These are phyloP conservation scores for Cheumatopsyche charites DNA, from an alignment of 1,140 invertebrate species.

Conservation along the genomic window DNA sequence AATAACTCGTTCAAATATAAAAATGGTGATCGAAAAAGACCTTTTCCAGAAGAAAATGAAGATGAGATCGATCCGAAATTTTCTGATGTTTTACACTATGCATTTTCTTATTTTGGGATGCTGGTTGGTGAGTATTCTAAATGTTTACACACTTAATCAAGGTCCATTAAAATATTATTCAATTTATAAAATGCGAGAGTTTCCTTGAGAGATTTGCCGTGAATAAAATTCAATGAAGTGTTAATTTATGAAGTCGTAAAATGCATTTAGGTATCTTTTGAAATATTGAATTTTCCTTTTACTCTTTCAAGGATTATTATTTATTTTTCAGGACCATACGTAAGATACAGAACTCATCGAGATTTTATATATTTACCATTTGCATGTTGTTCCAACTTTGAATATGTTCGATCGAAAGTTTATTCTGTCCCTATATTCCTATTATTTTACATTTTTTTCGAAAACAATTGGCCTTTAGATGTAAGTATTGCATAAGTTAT, in stretches of 20 bases:
- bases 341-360: slow-evolving; percentile 36
- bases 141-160: neutral
- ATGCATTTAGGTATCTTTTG: no score
- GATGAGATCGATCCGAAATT: slow-evolving; percentile 9
- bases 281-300: no score
- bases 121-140: slow-evolving; percentile 29
- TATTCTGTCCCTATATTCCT: slow-evolving; percentile 23
- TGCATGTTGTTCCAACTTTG: slow-evolving; percentile 14
- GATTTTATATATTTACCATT: slow-evolving; percentile 39
- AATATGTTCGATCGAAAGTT: neutral
- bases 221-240: no score
- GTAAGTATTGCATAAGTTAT: no score
- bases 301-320: no score
- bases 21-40: neutral
- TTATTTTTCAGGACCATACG: slow-evolving; percentile 41
- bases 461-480: slow-evolving; percentile 36
- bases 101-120: slow-evolving; percentile 39
- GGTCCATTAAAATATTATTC: neutral
- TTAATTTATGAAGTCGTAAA: no score
- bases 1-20: slow-evolving; percentile 15
- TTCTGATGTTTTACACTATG: slow-evolving; percentile 39
- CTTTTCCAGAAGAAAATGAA: slow-evolving; percentile 19
- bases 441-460: slow-evolving; percentile 6
- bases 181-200: no score
- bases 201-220: no score